phyloP scores from a whole-genome alignment of 2,888 invertebrate species.

The Pelosia muscerda region DNA sequence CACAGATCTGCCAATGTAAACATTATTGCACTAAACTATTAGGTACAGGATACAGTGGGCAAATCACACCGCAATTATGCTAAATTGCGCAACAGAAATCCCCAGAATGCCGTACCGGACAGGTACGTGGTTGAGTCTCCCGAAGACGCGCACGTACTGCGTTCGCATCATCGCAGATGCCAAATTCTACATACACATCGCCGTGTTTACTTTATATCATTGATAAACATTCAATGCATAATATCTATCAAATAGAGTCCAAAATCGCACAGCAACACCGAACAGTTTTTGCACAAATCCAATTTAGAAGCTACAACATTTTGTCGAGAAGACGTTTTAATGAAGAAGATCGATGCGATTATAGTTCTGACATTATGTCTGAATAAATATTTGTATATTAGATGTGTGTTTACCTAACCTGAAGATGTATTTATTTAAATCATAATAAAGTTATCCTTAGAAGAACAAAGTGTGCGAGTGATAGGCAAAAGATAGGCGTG shows the following conservation, averaged over 20 bases:
- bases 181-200: constrained; percentile 39
- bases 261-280: constrained; percentile 35
- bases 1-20: constrained; percentile 52
- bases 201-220: constrained; percentile 42
- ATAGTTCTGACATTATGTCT: constrained; percentile 22
- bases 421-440: too few species aligned
- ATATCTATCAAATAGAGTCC: constrained; percentile 34
- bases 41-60: constrained; percentile 26
- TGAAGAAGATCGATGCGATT: constrained; percentile 41
- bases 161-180: constrained; percentile 36
- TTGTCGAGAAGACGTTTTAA: constrained; percentile 30
- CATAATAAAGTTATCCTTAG: too few species aligned
- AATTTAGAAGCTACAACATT: constrained; percentile 31
- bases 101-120: constrained; percentile 17
- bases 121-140: constrained; percentile 29
- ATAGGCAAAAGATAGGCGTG: too few species aligned
- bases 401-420: constrained; percentile 4
- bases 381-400: constrained; percentile 24
- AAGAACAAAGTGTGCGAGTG: too few species aligned
- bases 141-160: constrained; percentile 43
- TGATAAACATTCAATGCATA: constrained; percentile 38
- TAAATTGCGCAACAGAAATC: constrained; percentile 19
- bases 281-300: constrained; percentile 27
- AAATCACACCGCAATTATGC: constrained; percentile 28
- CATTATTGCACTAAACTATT: constrained; percentile 47